Conservation (phyloP, 2,113 vertebrate genomes). For the Grallaria varia region DNA sequence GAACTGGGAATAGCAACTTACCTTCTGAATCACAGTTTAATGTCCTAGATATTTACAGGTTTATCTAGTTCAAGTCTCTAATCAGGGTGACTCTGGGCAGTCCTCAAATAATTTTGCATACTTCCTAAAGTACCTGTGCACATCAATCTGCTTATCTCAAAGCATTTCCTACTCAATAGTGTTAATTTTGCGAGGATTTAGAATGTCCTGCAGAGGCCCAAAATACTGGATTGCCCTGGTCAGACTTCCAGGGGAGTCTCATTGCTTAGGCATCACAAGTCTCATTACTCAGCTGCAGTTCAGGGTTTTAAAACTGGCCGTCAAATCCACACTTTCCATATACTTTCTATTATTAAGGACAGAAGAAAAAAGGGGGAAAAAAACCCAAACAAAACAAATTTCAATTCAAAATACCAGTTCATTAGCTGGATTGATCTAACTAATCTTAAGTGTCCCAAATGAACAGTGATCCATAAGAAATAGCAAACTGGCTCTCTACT, state of each 20-base stretch:
- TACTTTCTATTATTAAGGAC: not conserved
- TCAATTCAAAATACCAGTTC: not conserved
- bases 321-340: not conserved
- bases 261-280: not conserved
- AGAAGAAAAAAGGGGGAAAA: not conserved
- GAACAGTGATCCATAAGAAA: not conserved
- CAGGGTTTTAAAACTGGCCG: not conserved
- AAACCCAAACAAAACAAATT: not conserved
- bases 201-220: not conserved
- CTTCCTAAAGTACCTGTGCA: not conserved
- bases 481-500: not conserved
- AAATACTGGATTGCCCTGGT: not conserved
- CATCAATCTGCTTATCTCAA: not conserved
- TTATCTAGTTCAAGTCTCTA: slow-evolving; percentile 57
- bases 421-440: not conserved
- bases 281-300: not conserved
- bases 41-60: slow-evolving; percentile 46
- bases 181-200: not conserved
- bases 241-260: not conserved
- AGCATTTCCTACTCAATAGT: not conserved
- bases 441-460: not conserved
- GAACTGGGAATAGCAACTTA: slow-evolving; percentile 36
- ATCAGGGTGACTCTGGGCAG: slow-evolving; percentile 25
- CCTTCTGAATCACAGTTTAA: slow-evolving; percentile 45
- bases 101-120: not conserved